Conservation (phyloP, 2,888 invertebrate species). For the Encarsia formosa region DNA sequence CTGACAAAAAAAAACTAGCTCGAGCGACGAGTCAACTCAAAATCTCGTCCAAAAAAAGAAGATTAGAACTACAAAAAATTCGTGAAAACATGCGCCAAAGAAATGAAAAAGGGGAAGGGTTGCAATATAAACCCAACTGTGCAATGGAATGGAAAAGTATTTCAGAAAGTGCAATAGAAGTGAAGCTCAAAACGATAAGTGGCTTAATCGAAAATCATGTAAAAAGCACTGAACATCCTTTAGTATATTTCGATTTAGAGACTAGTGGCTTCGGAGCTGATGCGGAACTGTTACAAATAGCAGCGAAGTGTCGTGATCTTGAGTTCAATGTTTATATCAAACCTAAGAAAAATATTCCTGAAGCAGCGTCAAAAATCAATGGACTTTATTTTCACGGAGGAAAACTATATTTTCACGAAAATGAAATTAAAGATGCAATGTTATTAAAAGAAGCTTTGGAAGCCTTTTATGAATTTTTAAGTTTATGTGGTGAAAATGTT, state of each 20-base stretch:
- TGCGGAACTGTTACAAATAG: constrained; percentile 18
- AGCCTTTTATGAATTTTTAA: constrained; percentile 12
- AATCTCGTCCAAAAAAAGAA: too few relatives aligned
- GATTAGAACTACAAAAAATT: too few relatives aligned
- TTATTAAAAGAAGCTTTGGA: neutral
- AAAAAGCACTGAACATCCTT: too few relatives aligned
- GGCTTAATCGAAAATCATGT: neutral
- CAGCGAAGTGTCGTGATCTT: neutral
- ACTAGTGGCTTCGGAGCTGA: constrained; percentile 6
- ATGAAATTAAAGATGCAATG: constrained; percentile 2
- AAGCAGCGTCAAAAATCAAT: constrained; percentile 3
- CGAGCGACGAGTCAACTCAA: too few relatives aligned
- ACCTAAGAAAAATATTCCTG: constrained; percentile 4
- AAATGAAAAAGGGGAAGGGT: neutral
- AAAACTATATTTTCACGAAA: constrained; percentile 7
- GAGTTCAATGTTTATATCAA: constrained; percentile 11
- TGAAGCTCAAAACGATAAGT: neutral
- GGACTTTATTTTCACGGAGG: constrained; percentile 5
- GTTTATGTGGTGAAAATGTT: neutral
- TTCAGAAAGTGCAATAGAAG: neutral
- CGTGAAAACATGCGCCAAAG: too few relatives aligned
- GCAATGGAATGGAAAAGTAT: neutral
- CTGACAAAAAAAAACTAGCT: too few relatives aligned
- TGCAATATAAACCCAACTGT: neutral
- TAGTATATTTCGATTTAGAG: constrained; percentile 17